Conservation (phyloP, 2,888 invertebrate genomes). For the Diplazon laetatorius region DNA sequence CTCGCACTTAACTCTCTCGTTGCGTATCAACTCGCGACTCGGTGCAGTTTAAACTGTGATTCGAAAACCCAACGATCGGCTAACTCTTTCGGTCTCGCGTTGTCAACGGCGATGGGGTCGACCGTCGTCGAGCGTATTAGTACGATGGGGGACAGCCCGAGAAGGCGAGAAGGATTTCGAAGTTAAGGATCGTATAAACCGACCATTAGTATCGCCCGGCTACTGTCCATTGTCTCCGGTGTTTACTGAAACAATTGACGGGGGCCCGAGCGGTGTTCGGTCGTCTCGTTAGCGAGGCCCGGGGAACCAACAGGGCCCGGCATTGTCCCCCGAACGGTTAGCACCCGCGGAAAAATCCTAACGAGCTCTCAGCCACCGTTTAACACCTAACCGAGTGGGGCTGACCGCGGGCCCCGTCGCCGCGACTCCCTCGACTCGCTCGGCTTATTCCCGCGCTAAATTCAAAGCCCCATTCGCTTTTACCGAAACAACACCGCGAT, state of each 20-base stretch:
- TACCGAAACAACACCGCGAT: constrained; percentile 35
- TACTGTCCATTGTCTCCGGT: constrained; percentile 82
- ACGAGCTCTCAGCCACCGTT: constrained; percentile 77
- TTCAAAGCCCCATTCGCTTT: constrained; percentile 40
- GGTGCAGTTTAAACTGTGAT: constrained; percentile 39
- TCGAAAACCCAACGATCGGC: constrained; percentile 39
- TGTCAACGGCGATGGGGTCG: background rate
- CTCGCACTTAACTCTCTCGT: constrained; percentile 16
- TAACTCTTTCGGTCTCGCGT: constrained; percentile 29
- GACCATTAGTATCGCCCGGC: constrained; percentile 80
- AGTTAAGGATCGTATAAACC: constrained; percentile 80
- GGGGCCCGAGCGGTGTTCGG: constrained; percentile 71
- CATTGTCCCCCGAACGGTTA: constrained; percentile 78
- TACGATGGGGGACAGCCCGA: background rate
- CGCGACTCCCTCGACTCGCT: constrained; percentile 9
- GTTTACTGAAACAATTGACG: constrained; percentile 79
- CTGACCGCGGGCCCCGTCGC: constrained; percentile 4
- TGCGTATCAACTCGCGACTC: constrained; percentile 8
- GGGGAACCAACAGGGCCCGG: constrained; percentile 72
- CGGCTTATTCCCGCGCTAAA: constrained; percentile 23
- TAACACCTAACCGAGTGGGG: constrained; percentile 63
- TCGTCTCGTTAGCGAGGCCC: constrained; percentile 71
- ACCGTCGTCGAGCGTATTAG: constrained; percentile 15
- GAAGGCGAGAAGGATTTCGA: constrained; percentile 64
- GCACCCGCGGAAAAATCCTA: constrained; percentile 82